Conservation (phyloP, 2,797 vertebrate genomes). For the Hybognathus amarus region DNA sequence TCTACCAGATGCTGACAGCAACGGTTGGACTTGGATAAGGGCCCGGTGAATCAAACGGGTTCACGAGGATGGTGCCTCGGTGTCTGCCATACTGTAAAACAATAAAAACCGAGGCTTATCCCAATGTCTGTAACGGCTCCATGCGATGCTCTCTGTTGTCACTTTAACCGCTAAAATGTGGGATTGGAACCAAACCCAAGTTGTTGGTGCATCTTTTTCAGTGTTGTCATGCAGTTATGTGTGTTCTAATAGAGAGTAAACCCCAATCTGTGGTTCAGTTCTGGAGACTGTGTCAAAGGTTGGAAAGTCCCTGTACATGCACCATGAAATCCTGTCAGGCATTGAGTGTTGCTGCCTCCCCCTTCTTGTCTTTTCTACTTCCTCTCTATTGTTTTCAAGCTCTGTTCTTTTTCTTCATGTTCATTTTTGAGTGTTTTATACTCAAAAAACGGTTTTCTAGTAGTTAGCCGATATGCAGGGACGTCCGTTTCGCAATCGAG, state of each 20-base stretch:
- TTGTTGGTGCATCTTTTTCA: slow-evolving; percentile 31
- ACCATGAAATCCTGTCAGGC: slow-evolving; percentile 18
- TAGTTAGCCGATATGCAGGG: background rate
- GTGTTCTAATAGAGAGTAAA: slow-evolving; percentile 22
- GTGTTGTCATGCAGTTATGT: slow-evolving; percentile 41
- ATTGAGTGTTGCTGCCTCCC: slow-evolving; percentile 4
- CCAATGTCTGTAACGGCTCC: slow-evolving; percentile 17
- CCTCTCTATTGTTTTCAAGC: slow-evolving; percentile 7
- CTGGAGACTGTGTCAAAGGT: slow-evolving; percentile 5
- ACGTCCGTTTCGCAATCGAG: background rate
- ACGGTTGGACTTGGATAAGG: slow-evolving; percentile 66
- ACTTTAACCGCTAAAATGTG: slow-evolving; percentile 14
- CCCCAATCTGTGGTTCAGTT: slow-evolving; percentile 21
- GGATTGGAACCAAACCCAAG: slow-evolving; percentile 35
- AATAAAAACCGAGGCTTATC: slow-evolving; percentile 34
- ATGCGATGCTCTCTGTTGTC: slow-evolving; percentile 10
- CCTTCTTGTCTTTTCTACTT: slow-evolving; percentile 20
- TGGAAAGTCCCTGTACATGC: slow-evolving; percentile 41
- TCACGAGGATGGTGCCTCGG: slow-evolving; percentile 61
- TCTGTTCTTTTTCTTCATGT: background rate
- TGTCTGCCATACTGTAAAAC: slow-evolving; percentile 64
- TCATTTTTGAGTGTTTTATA: background rate
- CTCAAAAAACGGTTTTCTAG: background rate
- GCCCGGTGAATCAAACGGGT: slow-evolving; percentile 58
- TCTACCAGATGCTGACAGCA: slow-evolving; percentile 72